Evolutionary conservation across 2,113 vertebrate species (phyloP).

Genomic region (Paralichthys olivaceus): DNA sequence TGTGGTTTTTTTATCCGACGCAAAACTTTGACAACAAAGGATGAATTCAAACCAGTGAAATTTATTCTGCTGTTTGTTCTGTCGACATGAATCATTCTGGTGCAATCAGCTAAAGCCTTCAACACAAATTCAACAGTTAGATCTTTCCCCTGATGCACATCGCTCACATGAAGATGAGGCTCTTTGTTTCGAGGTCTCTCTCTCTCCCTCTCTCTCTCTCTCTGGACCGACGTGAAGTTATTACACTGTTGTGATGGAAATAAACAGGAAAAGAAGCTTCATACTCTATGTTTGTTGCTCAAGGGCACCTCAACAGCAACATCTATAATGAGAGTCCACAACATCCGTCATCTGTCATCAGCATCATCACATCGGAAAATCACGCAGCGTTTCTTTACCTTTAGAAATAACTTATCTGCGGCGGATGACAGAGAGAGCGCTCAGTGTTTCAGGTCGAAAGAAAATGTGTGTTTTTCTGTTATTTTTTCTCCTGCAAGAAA

Average conservation of each 20-base stretch:
- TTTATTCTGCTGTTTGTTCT: background rate
- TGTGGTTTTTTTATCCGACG: background rate
- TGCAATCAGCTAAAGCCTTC: background rate
- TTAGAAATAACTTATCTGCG: background rate
- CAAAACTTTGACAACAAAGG: background rate
- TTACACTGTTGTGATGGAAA: constrained; percentile 21
- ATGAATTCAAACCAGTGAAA: background rate
- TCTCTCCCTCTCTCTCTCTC: background rate
- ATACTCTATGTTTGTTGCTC: constrained; percentile 15
- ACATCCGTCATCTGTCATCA: constrained; percentile 56
- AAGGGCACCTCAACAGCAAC: constrained; percentile 30
- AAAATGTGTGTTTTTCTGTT: background rate
- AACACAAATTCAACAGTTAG: background rate
- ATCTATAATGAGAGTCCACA: constrained; percentile 45
- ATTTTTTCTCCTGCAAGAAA: background rate
- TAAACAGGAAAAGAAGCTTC: background rate
- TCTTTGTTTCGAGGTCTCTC: background rate
- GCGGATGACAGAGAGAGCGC: background rate
- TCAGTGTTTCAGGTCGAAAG: constrained; percentile 22
- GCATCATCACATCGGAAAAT: constrained; percentile 3
- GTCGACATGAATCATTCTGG: background rate
- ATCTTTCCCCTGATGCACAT: background rate
- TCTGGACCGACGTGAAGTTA: background rate
- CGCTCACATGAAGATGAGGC: constrained; percentile 3
- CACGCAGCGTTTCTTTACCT: constrained; percentile 15